Evolutionary conservation across 2,113 vertebrate genomes (phyloP), one percentile per base, ranked within the genome.

Genomic region (Zapus hudsonius): DNA sequence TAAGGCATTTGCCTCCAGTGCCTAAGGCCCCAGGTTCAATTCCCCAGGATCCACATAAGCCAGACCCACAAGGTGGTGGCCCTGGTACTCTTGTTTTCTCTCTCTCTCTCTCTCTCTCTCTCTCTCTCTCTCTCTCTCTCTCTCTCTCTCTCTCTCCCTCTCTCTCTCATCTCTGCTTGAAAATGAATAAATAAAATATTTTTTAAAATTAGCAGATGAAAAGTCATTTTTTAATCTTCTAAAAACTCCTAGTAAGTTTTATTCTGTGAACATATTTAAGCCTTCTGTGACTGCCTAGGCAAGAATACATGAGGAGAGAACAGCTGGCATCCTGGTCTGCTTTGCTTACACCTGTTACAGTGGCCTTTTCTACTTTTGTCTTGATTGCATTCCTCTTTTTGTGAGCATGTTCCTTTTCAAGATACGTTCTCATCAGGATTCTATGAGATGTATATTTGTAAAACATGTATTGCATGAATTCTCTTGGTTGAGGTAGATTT

Each of bases 301-400:
- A 57, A 16, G 55, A 42, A 15, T 27, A 22, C 22, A 57, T 27
- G n/a, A 38, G 11, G 38, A 16, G 13, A 31, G 55, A 23, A 73
- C 80, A 89, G 59, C 93, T 92, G 82, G 52, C 33, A 36, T 25
- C 72, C 22, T 87, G 72, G 29, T 23, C 20, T 47, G 55, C 4
- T n/a, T 33, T 55, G 66, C 25, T 79, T 38, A 72, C 82, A 95
- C 52, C 87, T 93, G 82, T 90, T 92, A 23, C 57, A 93, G 64
- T 17, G 20, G 57, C 61, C 92, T 78, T 82, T 36, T 92, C 40
- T 87, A 29, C 36, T 82, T 84, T 86, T 81, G 47, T 84, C 67
- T 86, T 73, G 42, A 73, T 57, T 33, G 42, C 52, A 91, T 92
- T 93, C 69, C 75, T 82, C 7, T 64, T 44, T 55, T 80, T 92